Conservation (phyloP, 2,888 invertebrate genomes). For the Ochropleura plecta region DNA sequence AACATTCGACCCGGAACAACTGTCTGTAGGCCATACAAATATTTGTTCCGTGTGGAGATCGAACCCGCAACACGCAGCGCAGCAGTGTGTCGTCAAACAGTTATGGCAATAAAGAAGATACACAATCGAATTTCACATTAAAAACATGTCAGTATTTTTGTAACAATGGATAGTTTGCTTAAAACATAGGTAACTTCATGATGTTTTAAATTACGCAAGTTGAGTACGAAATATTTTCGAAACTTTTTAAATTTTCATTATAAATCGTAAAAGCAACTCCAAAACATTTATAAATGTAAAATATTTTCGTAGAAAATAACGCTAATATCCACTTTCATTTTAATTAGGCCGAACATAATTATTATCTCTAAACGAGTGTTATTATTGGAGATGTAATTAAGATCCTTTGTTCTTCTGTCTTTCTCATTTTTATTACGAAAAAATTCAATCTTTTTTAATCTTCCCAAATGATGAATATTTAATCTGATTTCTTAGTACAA, state of each 20-base stretch:
- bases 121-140: background rate
- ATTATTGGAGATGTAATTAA: conserved; percentile 62
- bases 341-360: conserved; percentile 60
- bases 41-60: too few species aligned
- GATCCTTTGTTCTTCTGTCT: conserved; percentile 53
- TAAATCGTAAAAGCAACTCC: conserved; percentile 1
- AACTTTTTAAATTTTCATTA: background rate
- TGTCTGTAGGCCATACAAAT: too few species aligned
- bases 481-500: conserved; percentile 45
- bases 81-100: too few species aligned
- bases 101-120: background rate
- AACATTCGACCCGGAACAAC: too few species aligned
- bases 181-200: background rate
- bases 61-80: too few species aligned
- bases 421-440: conserved; percentile 47
- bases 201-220: background rate
- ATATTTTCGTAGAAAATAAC: conserved; percentile 47
- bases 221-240: background rate
- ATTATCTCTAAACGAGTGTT: conserved; percentile 59
- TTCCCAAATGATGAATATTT: conserved; percentile 56
- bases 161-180: background rate
- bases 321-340: conserved; percentile 57
- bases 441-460: conserved; percentile 49
- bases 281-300: conserved; percentile 22
- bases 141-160: background rate